Conservation (phyloP, 2,888 invertebrate genomes). For the Leptogaster cylindrica region DNA sequence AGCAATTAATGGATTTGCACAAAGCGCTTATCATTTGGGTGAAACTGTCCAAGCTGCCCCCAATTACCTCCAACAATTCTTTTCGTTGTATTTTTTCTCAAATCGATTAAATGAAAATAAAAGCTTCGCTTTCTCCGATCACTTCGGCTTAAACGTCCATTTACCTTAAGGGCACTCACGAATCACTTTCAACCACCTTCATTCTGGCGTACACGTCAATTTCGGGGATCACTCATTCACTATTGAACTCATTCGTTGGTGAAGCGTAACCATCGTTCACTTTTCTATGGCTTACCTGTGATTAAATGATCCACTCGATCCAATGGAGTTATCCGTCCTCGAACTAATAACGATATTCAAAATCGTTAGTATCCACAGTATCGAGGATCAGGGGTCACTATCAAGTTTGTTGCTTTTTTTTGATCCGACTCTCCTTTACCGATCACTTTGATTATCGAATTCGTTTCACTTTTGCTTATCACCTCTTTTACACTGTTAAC, state of each 20-base stretch:
- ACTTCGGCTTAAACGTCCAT: background rate
- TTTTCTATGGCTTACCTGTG: constrained; percentile 24
- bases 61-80: too few relatives aligned
- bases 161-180: constrained; percentile 30
- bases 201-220: background rate
- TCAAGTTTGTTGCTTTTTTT: constrained; percentile 1
- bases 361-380: background rate
- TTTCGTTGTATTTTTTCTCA: too few relatives aligned
- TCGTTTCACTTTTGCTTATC: constrained; percentile 36
- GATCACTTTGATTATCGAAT: constrained; percentile 32
- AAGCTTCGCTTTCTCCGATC: constrained; percentile 30
- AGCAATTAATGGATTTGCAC: constrained; percentile 11
- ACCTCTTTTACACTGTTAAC: constrained; percentile 21
- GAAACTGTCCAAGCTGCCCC: constrained; percentile 15
- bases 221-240: constrained; percentile 14
- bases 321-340: constrained; percentile 2
- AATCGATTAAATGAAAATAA: constrained; percentile 32
- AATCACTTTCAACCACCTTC: constrained; percentile 15
- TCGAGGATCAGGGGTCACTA: constrained; percentile 1
- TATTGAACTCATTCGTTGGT: constrained; percentile 43
- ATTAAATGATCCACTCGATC: background rate
- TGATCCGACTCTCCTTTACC: too few relatives aligned
- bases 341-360: background rate
- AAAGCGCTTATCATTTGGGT: constrained; percentile 15
- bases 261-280: constrained; percentile 37